Evolutionary conservation across 2,113 vertebrate genomes (phyloP).

Genomic region (Sinocyclocheilus anophthalmus): DNA sequence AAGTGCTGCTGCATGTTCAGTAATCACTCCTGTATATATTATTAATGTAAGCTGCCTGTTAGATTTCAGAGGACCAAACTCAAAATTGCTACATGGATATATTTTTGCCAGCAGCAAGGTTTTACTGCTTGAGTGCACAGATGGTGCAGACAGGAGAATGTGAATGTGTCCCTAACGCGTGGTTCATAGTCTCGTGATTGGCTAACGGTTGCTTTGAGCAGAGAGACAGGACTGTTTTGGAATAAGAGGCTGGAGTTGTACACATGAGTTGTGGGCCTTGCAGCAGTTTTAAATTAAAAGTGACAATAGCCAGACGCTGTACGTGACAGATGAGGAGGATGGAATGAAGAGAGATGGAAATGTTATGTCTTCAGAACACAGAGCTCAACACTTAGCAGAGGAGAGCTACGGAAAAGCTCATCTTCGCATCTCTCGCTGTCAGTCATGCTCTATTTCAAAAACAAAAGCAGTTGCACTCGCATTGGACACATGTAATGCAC

Average conservation of each 20-base stretch:
- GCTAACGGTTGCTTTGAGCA: not conserved
- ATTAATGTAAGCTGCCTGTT: slow-evolving; percentile 24
- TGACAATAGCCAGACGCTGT: slow-evolving; percentile 51
- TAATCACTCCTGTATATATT: slow-evolving; percentile 18
- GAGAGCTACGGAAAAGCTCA: slow-evolving; percentile 39
- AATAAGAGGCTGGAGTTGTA: slow-evolving; percentile 35
- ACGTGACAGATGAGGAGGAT: slow-evolving; percentile 45
- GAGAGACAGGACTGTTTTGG: not conserved
- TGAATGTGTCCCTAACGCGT: slow-evolving; percentile 11
- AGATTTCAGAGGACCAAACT: slow-evolving; percentile 18
- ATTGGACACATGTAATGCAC: not conserved
- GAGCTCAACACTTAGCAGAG: slow-evolving; percentile 50
- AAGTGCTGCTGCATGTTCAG: not conserved
- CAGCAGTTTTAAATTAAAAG: slow-evolving; percentile 31
- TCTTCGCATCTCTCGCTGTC: slow-evolving; percentile 44
- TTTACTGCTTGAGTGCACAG: slow-evolving; percentile 34
- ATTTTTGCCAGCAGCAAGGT: slow-evolving; percentile 31
- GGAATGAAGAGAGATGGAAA: slow-evolving; percentile 58
- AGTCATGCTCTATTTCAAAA: slow-evolving; percentile 28
- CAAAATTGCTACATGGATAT: not conserved
- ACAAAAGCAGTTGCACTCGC: slow-evolving; percentile 23
- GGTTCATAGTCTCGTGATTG: slow-evolving; percentile 24
- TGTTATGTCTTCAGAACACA: slow-evolving; percentile 28
- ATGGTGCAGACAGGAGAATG: slow-evolving; percentile 19
- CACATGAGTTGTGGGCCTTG: slow-evolving; percentile 48